Evolutionary conservation across 2,797 vertebrate genomes (phyloP).

Genomic region (Eupleurogrammus muticus): DNA sequence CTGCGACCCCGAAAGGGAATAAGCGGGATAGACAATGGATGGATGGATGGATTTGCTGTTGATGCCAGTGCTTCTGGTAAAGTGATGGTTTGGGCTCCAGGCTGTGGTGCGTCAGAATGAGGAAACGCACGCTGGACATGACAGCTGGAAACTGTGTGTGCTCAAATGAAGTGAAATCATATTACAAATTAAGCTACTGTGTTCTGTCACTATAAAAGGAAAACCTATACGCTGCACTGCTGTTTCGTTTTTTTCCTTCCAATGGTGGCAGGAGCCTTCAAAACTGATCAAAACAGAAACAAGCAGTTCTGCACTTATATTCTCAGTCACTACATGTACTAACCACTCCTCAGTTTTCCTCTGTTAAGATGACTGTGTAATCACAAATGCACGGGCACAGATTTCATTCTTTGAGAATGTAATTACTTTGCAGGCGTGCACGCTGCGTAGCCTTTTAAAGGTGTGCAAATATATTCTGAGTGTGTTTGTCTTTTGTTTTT

Average conservation of each 20-base stretch:
- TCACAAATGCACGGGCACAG: constrained; percentile 12
- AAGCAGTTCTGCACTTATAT: constrained; percentile 8
- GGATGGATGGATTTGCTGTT: constrained; percentile 12
- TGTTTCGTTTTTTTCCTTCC: constrained; percentile 11
- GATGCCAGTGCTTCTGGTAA: neutral
- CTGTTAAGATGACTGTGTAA: constrained; percentile 20
- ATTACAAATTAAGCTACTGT: constrained; percentile 21
- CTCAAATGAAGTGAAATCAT: constrained; percentile 32
- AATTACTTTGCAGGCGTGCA: constrained; percentile 41
- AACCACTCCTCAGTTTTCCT: constrained; percentile 1
- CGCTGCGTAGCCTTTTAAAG: constrained; percentile 20
- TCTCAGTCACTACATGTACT: constrained; percentile 23
- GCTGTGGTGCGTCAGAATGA: neutral
- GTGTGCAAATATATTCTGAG: constrained; percentile 33
- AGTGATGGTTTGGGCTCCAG: neutral
- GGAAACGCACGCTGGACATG: neutral
- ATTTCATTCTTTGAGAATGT: constrained; percentile 44
- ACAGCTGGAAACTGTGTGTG: constrained; percentile 10
- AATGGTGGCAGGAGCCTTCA: constrained; percentile 26
- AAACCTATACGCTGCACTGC: neutral
- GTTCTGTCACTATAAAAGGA: constrained; percentile 20
- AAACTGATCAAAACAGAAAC: constrained; percentile 23
- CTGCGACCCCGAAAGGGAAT: no score
- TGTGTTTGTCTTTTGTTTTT: constrained; percentile 23
- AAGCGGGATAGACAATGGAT: no score